Evolutionary conservation across 2,888 invertebrate genomes (phyloP), one percentile per base, ranked within the genome.

Genomic region (Formica aserva): DNA sequence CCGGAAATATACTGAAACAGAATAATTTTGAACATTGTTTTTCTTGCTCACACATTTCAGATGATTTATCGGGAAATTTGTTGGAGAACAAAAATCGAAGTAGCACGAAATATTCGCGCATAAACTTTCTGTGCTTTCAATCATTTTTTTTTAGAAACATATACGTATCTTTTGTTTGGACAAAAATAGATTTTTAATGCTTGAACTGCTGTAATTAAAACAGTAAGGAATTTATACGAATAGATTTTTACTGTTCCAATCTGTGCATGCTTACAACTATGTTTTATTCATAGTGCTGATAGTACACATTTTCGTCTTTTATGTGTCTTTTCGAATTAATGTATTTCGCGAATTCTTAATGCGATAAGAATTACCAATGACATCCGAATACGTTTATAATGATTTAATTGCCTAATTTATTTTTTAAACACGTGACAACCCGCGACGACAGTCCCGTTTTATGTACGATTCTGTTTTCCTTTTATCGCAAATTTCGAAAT

Each of bases 1-100:
- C 94, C 94, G 69, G 93, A 87, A 81, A 93, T 92, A 86, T 94
- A 94, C 94, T 94, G 93, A 94, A 94, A 84, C 90, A 91, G 78
- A 91, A 83, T 3, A 26, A 77, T 82, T 26, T 41, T 5, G 6
- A 22, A 41, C 35, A 69, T 60, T 35, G 32, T 80, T 38, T 38
- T 8, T n/a, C 15, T 32, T n/a, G n/a, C 29, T 29, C n/a, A 32
- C n/a, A 18, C 48, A 29, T 18, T 8, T 69, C 2, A 11, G 9
- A 48, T 48, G 4, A 1, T 15, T 15, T 9, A 18, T 22, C 8
- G 9, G 6, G 13, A n/a, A n/a, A 62, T 35, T 35, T 4, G 9
- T n/a, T 35, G 11, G 9, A 65, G 5, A n/a, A 52, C 3, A 26
- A 38, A 26, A 29, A 22, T 41, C 38, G 8, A 38, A 32, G 13